Conservation (phyloP, 2,113 vertebrate genomes). For the Tamias sibiricus region DNA sequence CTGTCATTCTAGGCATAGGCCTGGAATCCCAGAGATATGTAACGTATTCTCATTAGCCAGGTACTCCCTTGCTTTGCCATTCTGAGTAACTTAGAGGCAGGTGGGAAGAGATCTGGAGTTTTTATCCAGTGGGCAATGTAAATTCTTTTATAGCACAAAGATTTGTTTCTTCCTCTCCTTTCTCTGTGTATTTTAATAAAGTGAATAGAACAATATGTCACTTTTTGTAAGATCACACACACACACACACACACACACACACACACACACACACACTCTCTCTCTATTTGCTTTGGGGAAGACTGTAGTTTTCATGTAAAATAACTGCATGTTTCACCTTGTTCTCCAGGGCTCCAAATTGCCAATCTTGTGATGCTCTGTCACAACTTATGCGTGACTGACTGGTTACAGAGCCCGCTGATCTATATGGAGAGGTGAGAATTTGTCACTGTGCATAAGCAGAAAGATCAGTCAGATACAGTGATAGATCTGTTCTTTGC, state of each 20-base stretch:
- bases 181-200: slow-evolving; percentile 49
- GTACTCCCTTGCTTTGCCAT: slow-evolving; percentile 11
- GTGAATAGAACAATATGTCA: slow-evolving; percentile 36
- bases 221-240: slow-evolving; percentile 46
- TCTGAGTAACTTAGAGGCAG: slow-evolving; percentile 39
- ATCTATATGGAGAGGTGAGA: slow-evolving; percentile 89
- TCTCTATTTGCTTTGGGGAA: slow-evolving; percentile 64
- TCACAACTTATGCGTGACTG: slow-evolving; percentile 86
- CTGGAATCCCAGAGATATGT: not conserved
- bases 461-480: slow-evolving; percentile 88
- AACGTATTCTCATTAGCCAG: slow-evolving; percentile 17
- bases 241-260: not conserved
- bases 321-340: slow-evolving; percentile 81
- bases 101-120: not conserved
- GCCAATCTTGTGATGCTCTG: slow-evolving; percentile 82
- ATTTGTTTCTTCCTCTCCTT: slow-evolving; percentile 54
- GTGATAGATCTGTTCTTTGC: slow-evolving; percentile 88
- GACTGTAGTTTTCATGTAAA: slow-evolving; percentile 77
- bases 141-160: not conserved
- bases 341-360: slow-evolving; percentile 82
- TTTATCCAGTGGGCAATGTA: slow-evolving; percentile 27
- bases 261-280: not conserved
- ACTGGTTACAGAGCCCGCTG: slow-evolving; percentile 84
- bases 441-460: slow-evolving; percentile 89
- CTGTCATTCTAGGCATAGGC: not conserved